Evolutionary conservation across 2,113 vertebrate species (phyloP).

Genomic region (Tetraodon nigroviridis): DNA sequence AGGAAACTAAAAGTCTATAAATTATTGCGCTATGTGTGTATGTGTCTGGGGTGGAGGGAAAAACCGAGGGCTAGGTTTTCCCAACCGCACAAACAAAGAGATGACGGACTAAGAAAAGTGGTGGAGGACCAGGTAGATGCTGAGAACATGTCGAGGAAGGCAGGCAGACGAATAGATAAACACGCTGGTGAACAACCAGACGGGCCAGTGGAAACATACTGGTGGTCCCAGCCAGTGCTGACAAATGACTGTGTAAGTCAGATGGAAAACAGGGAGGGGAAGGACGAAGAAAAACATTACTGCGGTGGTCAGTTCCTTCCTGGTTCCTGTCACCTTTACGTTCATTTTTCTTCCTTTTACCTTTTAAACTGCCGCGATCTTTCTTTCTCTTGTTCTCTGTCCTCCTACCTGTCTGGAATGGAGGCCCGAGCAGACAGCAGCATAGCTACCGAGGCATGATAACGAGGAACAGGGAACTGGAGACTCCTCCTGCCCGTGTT

Average conservation of each 20-base stretch:
- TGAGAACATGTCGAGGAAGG: slow-evolving; percentile 32
- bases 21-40: too few relatives aligned
- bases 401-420: slow-evolving; percentile 49
- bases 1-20: too few relatives aligned
- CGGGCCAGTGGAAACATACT: slow-evolving; percentile 56
- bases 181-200: slow-evolving; percentile 36
- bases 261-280: slow-evolving; percentile 63
- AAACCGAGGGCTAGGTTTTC: neutral
- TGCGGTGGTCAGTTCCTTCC: slow-evolving; percentile 19
- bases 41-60: slow-evolving; percentile 14
- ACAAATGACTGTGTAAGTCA: slow-evolving; percentile 64
- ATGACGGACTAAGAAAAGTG: slow-evolving; percentile 26
- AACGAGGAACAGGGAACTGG: slow-evolving; percentile 42
- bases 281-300: slow-evolving; percentile 54
- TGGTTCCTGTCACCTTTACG: slow-evolving; percentile 4
- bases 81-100: slow-evolving; percentile 9
- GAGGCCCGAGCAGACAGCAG: slow-evolving; percentile 34
- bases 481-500: neutral
- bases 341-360: slow-evolving; percentile 24
- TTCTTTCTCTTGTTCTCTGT: neutral
- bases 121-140: slow-evolving; percentile 20
- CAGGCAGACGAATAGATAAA: slow-evolving; percentile 30
- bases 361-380: neutral
- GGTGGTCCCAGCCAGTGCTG: slow-evolving; percentile 59
- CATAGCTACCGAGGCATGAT: slow-evolving; percentile 35